Percentiles rank a stretch among this genome's conserved stretches.
These are phyloP conservation scores for Ceramica pisi DNA, from an alignment of 2,888 invertebrate genomes.

Conservation along the genomic window DNA sequence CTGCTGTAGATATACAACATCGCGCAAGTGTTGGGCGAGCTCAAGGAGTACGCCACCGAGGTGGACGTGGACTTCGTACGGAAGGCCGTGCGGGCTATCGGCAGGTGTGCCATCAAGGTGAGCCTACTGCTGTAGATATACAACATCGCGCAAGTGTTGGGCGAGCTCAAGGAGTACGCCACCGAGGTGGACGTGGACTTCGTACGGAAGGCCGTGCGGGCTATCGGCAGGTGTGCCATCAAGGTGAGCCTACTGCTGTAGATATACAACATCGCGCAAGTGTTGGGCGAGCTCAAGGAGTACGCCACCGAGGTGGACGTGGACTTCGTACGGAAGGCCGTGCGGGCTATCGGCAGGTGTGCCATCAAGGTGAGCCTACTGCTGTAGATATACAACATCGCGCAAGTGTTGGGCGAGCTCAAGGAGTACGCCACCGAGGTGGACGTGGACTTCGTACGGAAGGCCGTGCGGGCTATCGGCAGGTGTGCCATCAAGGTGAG, in stretches of 20 bases:
- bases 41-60: constrained; percentile 99
- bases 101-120: constrained; percentile 99
- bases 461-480: too few species aligned
- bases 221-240: constrained; percentile 99
- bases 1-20: constrained; percentile 96
- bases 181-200: constrained; percentile 99
- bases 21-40: constrained; percentile 98
- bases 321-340: constrained; percentile 99
- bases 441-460: too few species aligned
- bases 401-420: too few species aligned
- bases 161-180: constrained; percentile 99
- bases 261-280: constrained; percentile 99
- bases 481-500: too few species aligned
- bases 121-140: background rate
- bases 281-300: constrained; percentile 99
- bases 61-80: constrained; percentile 99
- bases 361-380: constrained; percentile 95
- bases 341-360: constrained; percentile 99
- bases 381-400: too few species aligned
- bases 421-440: too few species aligned
- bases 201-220: constrained; percentile 99
- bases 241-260: constrained; percentile 92
- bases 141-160: constrained; percentile 99
- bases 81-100: constrained; percentile 99
- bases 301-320: constrained; percentile 99